phyloP scores from a whole-genome alignment of 2,888 invertebrate species.

The Hybos culiciformis region DNA sequence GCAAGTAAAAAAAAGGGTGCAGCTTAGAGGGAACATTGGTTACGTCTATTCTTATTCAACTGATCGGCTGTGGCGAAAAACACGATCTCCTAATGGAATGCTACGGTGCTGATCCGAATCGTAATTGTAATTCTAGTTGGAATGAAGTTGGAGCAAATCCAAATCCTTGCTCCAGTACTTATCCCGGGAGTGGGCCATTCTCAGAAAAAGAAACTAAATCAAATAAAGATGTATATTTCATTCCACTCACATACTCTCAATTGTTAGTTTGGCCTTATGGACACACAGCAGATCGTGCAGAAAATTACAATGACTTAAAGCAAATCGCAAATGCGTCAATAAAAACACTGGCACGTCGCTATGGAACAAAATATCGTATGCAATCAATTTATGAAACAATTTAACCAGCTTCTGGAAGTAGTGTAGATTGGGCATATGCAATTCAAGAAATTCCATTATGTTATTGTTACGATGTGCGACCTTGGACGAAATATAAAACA shows the following conservation, averaged over 20 bases:
- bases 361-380: slow-evolving; percentile 34
- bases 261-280: slow-evolving; percentile 52
- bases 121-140: slow-evolving; percentile 64
- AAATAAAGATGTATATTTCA: slow-evolving; percentile 45
- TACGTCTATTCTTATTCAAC: slow-evolving; percentile 49
- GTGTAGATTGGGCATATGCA: slow-evolving; percentile 51
- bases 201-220: slow-evolving; percentile 53
- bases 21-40: no score
- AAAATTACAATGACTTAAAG: slow-evolving; percentile 40
- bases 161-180: slow-evolving; percentile 46
- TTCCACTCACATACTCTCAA: slow-evolving; percentile 64
- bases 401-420: slow-evolving; percentile 43
- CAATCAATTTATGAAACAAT: slow-evolving; percentile 37
- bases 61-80: slow-evolving; percentile 53
- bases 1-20: no score
- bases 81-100: slow-evolving; percentile 44
- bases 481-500: no score
- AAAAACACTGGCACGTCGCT: slow-evolving; percentile 25
- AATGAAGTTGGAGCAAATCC: slow-evolving; percentile 43
- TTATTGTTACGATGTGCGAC: slow-evolving; percentile 47
- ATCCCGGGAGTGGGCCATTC: slow-evolving; percentile 50
- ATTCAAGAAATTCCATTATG: slow-evolving; percentile 41
- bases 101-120: slow-evolving; percentile 59
- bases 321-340: slow-evolving; percentile 22
- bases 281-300: slow-evolving; percentile 37